Percentiles rank a stretch among this genome's conserved stretches.
Conservation (phyloP, 1,140 invertebrate genomes). For the Danaus plexippus region DNA sequence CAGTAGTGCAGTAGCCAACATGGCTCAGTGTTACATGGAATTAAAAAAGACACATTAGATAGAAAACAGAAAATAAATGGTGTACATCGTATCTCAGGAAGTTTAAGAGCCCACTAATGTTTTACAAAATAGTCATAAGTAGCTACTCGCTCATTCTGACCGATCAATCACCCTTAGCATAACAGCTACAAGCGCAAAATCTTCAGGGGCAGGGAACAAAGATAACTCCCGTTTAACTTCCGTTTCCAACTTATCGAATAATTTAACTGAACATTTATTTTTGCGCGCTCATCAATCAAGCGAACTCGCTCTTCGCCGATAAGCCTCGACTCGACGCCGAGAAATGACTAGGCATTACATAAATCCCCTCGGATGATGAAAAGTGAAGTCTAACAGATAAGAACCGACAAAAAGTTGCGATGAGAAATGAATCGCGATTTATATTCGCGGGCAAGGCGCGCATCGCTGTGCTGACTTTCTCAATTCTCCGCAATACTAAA, state of each 20-base stretch:
- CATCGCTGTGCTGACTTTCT: constrained; percentile 19
- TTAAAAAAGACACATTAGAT: too few relatives aligned
- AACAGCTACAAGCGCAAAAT: constrained; percentile 68
- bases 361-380: constrained; percentile 74
- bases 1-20: too few relatives aligned
- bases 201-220: constrained; percentile 64
- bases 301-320: constrained; percentile 62
- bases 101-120: too few relatives aligned
- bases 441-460: constrained; percentile 52
- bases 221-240: constrained; percentile 74
- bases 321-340: constrained; percentile 69
- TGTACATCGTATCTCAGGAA: too few relatives aligned
- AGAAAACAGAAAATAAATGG: too few relatives aligned
- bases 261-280: constrained; percentile 75
- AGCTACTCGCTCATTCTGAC: constrained; percentile 23
- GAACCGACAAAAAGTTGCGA: constrained; percentile 74
- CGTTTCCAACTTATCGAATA: constrained; percentile 74
- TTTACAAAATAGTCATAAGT: constrained; percentile 5
- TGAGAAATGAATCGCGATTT: constrained; percentile 74
- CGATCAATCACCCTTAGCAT: constrained; percentile 62
- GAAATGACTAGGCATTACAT: constrained; percentile 74
- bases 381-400: constrained; percentile 75
- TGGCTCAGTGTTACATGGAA: too few relatives aligned
- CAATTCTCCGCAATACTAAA: too few relatives aligned
- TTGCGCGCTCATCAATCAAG: constrained; percentile 74